Evolutionary conservation across 2,113 vertebrate species (phyloP), one percentile per base, ranked within the genome.

Genomic region (Vireo altiloquus): DNA sequence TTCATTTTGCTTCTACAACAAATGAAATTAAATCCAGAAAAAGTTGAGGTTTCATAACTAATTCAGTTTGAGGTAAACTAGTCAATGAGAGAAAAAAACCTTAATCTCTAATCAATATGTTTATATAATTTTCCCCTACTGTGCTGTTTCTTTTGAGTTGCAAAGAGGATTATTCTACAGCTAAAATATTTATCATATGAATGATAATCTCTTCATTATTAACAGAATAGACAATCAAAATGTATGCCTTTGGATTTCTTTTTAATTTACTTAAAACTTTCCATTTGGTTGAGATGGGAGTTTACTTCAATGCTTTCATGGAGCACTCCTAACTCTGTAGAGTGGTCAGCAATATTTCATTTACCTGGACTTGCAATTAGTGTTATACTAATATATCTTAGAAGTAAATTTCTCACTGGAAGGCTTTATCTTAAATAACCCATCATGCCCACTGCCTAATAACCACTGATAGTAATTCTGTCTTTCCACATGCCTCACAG

Each of bases 81-180:
- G 98, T 98, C 98, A 97, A 92, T 95, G 95, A 97, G 97, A 94
- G 96, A 93, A 97, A 97, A 89, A 89, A 72, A 4, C 39, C 42
- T 97, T 97, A 94, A 97, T 97, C 91, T 95, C 95, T 94, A 90
- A 95, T 97, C 96, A 97, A 97, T 97, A 97, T 88, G 82, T 95
- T 97, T 78, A 93, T 70, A 94, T 95, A 78, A 57, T 95, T 97
- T 97, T 72, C 72, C 85, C 64, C 60, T 80, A 64, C 65, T 77
- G 31, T 39, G 70, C 88, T 92, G 87, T 82, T 83, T 94, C 80
- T 96, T 90, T 94, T 76, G 80, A 90, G 72, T 92, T 94, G 87
- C 79, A 97, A 97, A 98, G 97, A 97, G 94, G 97, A 98, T 98
- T 97, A 97, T 76, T 94, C 68, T 66, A 53, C 65, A 94, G 92